Conservation (phyloP, 30 jellyfish, hydroid and myxozoan species). For the Clytia hemisphaerica region DNA sequence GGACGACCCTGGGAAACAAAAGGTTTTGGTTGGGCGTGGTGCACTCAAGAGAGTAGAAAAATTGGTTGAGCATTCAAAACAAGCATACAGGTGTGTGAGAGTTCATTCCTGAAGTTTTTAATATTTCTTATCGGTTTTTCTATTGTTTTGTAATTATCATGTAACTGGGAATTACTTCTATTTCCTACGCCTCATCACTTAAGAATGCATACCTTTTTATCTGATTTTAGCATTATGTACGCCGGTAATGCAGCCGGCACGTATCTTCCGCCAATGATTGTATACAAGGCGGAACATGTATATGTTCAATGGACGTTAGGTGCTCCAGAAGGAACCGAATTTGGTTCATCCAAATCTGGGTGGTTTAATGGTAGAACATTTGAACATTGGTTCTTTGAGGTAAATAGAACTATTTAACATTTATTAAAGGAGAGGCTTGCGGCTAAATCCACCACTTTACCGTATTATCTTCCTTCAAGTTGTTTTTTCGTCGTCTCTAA, state of each 20-base stretch:
- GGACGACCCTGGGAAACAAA: neutral
- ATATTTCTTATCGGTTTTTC: too few relatives aligned
- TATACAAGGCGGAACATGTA: neutral
- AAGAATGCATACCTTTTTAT: too few relatives aligned
- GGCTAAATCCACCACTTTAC: too few relatives aligned
- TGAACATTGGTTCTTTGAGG: neutral
- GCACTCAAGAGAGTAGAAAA: slow-evolving; percentile 3
- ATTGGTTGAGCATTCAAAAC: neutral
- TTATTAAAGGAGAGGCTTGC: too few relatives aligned
- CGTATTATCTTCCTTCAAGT: neutral
- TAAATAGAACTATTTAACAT: too few relatives aligned
- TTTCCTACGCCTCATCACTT: too few relatives aligned
- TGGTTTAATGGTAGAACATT: slow-evolving; percentile 4
- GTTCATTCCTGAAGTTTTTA: too few relatives aligned
- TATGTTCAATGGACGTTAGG: neutral
- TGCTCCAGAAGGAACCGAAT: neutral
- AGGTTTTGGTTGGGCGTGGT: neutral
- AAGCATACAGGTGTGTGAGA: too few relatives aligned
- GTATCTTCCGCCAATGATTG: slow-evolving; percentile 7
- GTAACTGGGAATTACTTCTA: too few relatives aligned
- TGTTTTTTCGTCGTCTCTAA: too few relatives aligned
- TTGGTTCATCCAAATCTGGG: neutral
- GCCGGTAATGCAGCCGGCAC: slow-evolving; percentile 4
- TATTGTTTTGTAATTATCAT: too few relatives aligned
- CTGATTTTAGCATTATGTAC: slow-evolving; percentile 7